Conservation (phyloP, 2,113 vertebrate genomes). For the Macroglossus sobrinus region DNA sequence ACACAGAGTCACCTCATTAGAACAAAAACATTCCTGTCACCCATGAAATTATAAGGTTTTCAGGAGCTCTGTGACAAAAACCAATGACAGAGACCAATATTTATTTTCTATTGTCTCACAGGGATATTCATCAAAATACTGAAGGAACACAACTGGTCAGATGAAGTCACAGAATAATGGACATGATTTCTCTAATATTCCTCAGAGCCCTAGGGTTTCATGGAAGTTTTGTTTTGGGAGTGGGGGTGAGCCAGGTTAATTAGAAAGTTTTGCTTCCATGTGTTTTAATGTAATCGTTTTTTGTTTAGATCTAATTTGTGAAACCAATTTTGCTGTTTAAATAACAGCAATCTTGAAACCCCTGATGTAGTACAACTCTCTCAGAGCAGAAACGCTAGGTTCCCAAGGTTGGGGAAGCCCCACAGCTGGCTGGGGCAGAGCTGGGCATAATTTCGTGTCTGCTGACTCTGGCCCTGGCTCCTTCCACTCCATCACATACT, state of each 20-base stretch:
- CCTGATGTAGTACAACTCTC: not conserved
- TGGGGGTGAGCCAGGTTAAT: not conserved
- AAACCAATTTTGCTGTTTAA: not conserved
- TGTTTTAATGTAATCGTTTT: not conserved
- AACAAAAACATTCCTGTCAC: not conserved
- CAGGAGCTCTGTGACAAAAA: not conserved
- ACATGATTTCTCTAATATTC: not conserved
- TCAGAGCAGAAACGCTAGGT: not conserved
- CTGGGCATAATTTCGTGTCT: accelerated
- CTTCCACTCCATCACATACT: not conserved
- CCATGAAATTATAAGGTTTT: not conserved
- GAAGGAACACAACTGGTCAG: not conserved
- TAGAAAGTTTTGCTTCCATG: not conserved
- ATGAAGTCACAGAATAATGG: not conserved
- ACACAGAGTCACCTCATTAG: not conserved
- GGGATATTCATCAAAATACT: not conserved
- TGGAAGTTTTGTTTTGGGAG: not conserved
- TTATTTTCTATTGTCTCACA: not conserved
- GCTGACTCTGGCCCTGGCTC: not conserved
- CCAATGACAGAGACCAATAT: not conserved
- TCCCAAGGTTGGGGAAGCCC: too few relatives aligned
- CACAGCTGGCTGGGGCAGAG: not conserved
- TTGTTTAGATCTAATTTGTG: not conserved
- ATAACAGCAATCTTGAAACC: not conserved
- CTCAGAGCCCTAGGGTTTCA: not conserved